A percentile compares a stretch with the other conserved stretches of the same genome.
Evolutionary conservation across 2,888 invertebrate genomes (phyloP).

Genomic region (Fissipunctia ypsillon): DNA sequence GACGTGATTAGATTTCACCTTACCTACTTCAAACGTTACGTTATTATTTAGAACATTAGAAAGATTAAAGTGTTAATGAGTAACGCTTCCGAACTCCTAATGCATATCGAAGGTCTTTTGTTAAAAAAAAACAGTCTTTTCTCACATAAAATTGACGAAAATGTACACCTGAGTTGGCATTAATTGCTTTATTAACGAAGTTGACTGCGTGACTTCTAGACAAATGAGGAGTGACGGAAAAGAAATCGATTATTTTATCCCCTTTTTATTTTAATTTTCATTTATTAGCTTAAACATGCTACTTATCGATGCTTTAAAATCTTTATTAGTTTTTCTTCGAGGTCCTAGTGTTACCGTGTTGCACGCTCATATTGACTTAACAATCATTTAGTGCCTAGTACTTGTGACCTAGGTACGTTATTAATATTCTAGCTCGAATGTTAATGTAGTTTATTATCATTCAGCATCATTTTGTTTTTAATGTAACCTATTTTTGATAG

Average conservation of each 20-base stretch:
- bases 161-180: conserved; percentile 14
- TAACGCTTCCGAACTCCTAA: conserved; percentile 47
- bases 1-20: conserved; percentile 55
- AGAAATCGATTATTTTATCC: conserved; percentile 26
- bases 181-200: conserved; percentile 46
- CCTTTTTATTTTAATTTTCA: conserved; percentile 20
- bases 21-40: conserved; percentile 40
- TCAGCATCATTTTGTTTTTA: conserved; percentile 37
- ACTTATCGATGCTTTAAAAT: conserved; percentile 57
- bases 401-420: conserved; percentile 46
- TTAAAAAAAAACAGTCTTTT: conserved; percentile 21
- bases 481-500: not conserved
- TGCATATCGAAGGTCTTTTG: conserved; percentile 35
- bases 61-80: conserved; percentile 66
- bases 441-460: conserved; percentile 47
- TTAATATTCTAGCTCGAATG: conserved; percentile 46
- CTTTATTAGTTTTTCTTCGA: conserved; percentile 60
- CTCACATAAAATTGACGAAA: conserved; percentile 29
- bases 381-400: conserved; percentile 61
- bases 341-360: conserved; percentile 59
- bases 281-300: conserved; percentile 43
- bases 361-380: conserved; percentile 70
- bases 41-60: conserved; percentile 50
- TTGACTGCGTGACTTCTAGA: conserved; percentile 35
- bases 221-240: conserved; percentile 23